A percentile compares a stretch with the other conserved stretches of the same genome.
These are phyloP conservation scores for Mesodorylaimus sp. DNA, from an alignment of 2,888 invertebrate species.

Conservation along the genomic window DNA sequence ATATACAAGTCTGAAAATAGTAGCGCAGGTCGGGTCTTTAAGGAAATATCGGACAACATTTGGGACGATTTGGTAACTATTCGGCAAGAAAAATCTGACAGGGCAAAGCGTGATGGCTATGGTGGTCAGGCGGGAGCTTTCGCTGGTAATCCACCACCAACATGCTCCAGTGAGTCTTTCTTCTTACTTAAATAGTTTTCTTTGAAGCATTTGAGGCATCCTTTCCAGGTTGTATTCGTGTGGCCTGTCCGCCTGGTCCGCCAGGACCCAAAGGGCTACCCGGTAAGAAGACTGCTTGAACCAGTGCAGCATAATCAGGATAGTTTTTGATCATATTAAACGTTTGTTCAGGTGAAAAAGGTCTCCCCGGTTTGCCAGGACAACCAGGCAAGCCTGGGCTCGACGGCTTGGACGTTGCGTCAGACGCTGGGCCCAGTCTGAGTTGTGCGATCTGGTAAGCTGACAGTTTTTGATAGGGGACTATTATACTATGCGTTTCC, in stretches of 20 bases:
- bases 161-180: not conserved
- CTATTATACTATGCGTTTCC: no score
- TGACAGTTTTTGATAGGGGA: not conserved
- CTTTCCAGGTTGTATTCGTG: slow-evolving; percentile 19
- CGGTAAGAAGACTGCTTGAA: no score
- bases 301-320: no score
- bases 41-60: not conserved
- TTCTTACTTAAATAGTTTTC: not conserved
- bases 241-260: slow-evolving; percentile 27
- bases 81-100: not conserved
- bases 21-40: not conserved
- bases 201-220: not conserved
- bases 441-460: slow-evolving; percentile 16
- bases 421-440: slow-evolving; percentile 28
- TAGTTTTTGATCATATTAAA: no score
- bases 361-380: slow-evolving; percentile 14
- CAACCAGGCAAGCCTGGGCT: slow-evolving; percentile 24
- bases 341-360: slow-evolving; percentile 17
- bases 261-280: slow-evolving; percentile 24
- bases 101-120: not conserved
- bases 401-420: slow-evolving; percentile 26
- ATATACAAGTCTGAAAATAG: not conserved
- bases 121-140: not conserved
- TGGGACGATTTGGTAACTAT: not conserved
- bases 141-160: not conserved